phyloP scores from a whole-genome alignment of 2,888 invertebrate genomes.

The Drosophila prostipennis region DNA sequence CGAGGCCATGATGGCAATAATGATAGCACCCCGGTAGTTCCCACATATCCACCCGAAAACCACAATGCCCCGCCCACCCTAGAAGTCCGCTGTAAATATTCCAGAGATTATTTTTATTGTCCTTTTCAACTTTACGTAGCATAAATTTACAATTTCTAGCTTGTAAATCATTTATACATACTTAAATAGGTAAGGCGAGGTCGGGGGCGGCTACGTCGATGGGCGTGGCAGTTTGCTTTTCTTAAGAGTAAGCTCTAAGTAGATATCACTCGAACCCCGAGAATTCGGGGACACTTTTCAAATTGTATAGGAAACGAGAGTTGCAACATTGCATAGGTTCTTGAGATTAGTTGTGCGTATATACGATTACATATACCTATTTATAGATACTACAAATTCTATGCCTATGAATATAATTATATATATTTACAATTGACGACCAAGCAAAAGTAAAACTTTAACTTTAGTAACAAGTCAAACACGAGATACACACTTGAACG shows the following conservation, averaged over 20 bases:
- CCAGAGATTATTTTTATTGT: constrained; percentile 48
- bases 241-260: constrained; percentile 29
- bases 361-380: constrained; percentile 24
- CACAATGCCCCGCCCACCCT: constrained; percentile 9
- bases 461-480: constrained; percentile 57
- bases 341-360: constrained; percentile 39
- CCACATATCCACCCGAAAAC: constrained; percentile 40
- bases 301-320: constrained; percentile 40
- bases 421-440: constrained; percentile 70
- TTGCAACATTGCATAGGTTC: constrained; percentile 27
- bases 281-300: constrained; percentile 25
- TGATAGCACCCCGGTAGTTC: constrained; percentile 39
- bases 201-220: neutral
- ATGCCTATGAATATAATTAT: constrained; percentile 57
- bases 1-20: constrained; percentile 29
- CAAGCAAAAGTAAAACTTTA: constrained; percentile 77
- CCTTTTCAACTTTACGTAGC: constrained; percentile 43
- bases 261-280: constrained; percentile 17
- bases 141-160: constrained; percentile 43
- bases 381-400: constrained; percentile 47
- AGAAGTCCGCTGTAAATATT: constrained; percentile 49
- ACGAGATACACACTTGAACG: constrained; percentile 32
- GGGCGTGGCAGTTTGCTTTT: constrained; percentile 26
- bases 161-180: constrained; percentile 39
- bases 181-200: constrained; percentile 24